phyloP scores from a whole-genome alignment of 2,888 invertebrate genomes.

The Metalampra italica region DNA sequence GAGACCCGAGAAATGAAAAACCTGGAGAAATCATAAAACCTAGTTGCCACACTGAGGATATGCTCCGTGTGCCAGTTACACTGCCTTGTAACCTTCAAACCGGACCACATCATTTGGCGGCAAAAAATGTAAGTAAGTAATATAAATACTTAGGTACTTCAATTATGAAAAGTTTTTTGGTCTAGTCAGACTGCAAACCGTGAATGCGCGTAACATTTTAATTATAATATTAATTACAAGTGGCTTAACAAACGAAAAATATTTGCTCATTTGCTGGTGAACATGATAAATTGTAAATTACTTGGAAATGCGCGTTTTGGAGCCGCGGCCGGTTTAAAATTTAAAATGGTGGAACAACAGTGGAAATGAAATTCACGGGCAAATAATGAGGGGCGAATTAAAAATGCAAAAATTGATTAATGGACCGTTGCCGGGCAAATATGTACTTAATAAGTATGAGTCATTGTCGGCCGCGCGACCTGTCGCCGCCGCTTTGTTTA shows the following conservation, averaged over 20 bases:
- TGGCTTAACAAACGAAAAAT: constrained; percentile 68
- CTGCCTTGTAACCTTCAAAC: no score
- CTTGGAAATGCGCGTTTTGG: constrained; percentile 68
- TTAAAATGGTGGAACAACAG: constrained; percentile 64
- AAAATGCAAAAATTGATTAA: constrained; percentile 78
- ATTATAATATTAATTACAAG: constrained; percentile 64
- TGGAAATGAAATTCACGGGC: constrained; percentile 66
- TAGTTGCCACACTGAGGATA: no score
- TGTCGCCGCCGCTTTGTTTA: constrained; percentile 12
- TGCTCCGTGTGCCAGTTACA: no score
- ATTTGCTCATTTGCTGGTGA: constrained; percentile 72
- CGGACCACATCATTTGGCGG: no score
- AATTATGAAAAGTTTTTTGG: not conserved
- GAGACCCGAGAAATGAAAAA: no score
- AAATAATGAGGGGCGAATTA: constrained; percentile 75
- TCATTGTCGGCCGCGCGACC: constrained; percentile 26
- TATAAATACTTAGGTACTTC: no score
- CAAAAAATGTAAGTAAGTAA: no score
- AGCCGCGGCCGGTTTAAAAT: constrained; percentile 51
- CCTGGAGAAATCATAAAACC: no score
- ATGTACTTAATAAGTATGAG: constrained; percentile 56
- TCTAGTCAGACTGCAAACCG: constrained; percentile 21
- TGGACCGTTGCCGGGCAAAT: constrained; percentile 64
- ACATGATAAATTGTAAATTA: constrained; percentile 77
- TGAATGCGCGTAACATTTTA: constrained; percentile 39